phyloP scores from a whole-genome alignment of 1,140 invertebrate species.

The Spodoptera litura region DNA sequence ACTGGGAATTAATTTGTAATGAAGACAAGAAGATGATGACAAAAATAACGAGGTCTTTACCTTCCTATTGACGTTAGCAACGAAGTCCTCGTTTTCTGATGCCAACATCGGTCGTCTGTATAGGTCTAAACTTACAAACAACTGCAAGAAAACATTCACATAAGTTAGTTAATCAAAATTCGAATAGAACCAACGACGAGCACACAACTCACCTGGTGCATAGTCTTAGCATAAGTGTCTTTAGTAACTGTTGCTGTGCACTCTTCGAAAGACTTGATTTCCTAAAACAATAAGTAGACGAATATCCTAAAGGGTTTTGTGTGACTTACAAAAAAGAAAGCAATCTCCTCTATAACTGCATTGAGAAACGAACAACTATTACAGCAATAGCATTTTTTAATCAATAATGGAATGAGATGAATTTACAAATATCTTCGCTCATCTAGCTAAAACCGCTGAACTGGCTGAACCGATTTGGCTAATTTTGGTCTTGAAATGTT shows the following conservation, averaged over 20 bases:
- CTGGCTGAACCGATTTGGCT: too few species aligned
- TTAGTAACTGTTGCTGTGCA: constrained; percentile 54
- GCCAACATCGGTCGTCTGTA: constrained; percentile 76
- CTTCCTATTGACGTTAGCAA: constrained; percentile 80
- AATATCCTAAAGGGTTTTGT: not conserved
- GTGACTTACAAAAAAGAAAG: too few species aligned
- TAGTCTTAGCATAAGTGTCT: constrained; percentile 72
- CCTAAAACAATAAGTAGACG: constrained; percentile 57
- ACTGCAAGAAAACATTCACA: constrained; percentile 57
- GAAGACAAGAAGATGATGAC: too few species aligned
- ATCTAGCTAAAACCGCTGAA: too few species aligned
- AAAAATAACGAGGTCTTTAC: constrained; percentile 45
- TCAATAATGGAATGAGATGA: too few species aligned
- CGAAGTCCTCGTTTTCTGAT: constrained; percentile 78
- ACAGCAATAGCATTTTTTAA: too few species aligned
- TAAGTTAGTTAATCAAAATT: not conserved
- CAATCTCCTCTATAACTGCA: too few species aligned
- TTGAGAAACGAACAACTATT: too few species aligned
- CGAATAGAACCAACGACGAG: not conserved
- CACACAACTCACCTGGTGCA: constrained; percentile 70
- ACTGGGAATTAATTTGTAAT: too few species aligned
- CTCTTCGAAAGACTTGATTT: constrained; percentile 72
- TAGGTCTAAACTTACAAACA: constrained; percentile 74
- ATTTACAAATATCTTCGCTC: too few species aligned
- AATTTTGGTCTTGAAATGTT: too few species aligned